Percentiles rank a stretch among this genome's conserved stretches.
phyloP scores from a whole-genome alignment of 2,113 vertebrate genomes.

The Lasiurus borealis region DNA sequence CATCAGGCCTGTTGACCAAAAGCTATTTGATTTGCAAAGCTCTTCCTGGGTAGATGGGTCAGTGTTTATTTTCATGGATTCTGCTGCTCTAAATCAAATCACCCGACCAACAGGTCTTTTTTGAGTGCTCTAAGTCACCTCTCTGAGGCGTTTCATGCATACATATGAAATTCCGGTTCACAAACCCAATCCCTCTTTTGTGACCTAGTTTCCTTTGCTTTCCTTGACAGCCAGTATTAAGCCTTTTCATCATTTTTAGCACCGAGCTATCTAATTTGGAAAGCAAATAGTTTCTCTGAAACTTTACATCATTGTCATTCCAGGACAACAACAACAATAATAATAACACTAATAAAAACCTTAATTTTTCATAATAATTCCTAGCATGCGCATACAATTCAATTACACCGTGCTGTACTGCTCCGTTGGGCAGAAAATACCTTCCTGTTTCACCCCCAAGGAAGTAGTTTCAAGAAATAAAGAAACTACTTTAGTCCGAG shows the following conservation, averaged over 20 bases:
- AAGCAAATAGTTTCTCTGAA: constrained; percentile 74
- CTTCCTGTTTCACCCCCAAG: constrained; percentile 44
- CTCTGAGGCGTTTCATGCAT: constrained; percentile 56
- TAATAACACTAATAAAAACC: constrained; percentile 41
- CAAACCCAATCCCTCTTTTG: constrained; percentile 72
- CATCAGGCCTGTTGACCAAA: constrained; percentile 67
- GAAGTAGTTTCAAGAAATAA: constrained; percentile 50
- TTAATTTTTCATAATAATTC: constrained; percentile 64
- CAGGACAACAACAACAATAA: constrained; percentile 44
- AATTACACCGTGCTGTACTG: constrained; percentile 10
- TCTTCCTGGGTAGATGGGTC: constrained; percentile 59
- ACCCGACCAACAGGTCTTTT: constrained; percentile 59
- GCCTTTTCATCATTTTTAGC: constrained; percentile 70
- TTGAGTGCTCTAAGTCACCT: constrained; percentile 70
- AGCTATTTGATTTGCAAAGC: constrained; percentile 68
- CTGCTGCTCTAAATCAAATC: constrained; percentile 73
- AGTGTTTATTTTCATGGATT: constrained; percentile 74
- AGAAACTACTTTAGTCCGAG: constrained; percentile 32
- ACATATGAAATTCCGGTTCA: constrained; percentile 77
- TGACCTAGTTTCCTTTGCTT: constrained; percentile 67
- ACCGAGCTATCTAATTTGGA: constrained; percentile 61
- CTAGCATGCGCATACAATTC: constrained; percentile 36
- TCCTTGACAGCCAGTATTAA: constrained; percentile 70
- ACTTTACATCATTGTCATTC: constrained; percentile 66
- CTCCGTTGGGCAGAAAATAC: constrained; percentile 22